A percentile compares a stretch with the other conserved stretches of the same genome.
Conservation (phyloP, 1,140 invertebrate species). For the Procambarus clarkii region DNA sequence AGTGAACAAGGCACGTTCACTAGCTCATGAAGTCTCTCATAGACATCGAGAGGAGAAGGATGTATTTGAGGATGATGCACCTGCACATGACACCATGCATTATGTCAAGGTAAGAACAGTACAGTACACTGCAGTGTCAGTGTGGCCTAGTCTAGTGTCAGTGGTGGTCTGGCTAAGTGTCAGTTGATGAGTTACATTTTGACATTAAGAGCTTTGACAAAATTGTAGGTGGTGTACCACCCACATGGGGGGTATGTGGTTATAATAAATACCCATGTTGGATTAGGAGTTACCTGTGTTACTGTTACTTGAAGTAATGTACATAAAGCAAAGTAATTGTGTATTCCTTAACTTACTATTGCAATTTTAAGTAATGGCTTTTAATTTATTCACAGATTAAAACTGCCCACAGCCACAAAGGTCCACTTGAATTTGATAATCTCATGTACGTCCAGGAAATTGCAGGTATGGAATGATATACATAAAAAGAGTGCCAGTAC, state of each 20-base stretch:
- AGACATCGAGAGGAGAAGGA: slow-evolving; percentile 90
- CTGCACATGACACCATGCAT: slow-evolving; percentile 87
- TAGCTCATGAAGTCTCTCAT: slow-evolving; percentile 89
- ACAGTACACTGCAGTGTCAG: too few relatives aligned
- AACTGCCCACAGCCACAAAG: slow-evolving; percentile 95
- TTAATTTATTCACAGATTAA: slow-evolving; percentile 81
- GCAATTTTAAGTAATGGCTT: neutral
- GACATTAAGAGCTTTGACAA: too few relatives aligned
- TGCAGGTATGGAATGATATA: slow-evolving; percentile 73
- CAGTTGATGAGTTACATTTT: too few relatives aligned
- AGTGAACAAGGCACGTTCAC: slow-evolving; percentile 91
- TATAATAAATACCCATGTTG: too few relatives aligned
- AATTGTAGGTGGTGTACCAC: too few relatives aligned
- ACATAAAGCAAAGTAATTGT: too few relatives aligned
- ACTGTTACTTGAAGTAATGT: too few relatives aligned
- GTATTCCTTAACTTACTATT: too few relatives aligned
- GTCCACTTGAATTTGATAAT: slow-evolving; percentile 95
- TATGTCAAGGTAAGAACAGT: slow-evolving; percentile 82
- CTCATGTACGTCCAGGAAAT: slow-evolving; percentile 82
- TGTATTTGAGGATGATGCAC: slow-evolving; percentile 86
- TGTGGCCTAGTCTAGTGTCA: too few relatives aligned
- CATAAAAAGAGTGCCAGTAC: neutral
- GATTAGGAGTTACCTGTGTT: too few relatives aligned
- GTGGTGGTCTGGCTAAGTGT: too few relatives aligned
- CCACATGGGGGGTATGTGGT: too few relatives aligned